Conservation (phyloP, 2,113 vertebrate species). For the Drymodes brunneopygia region DNA sequence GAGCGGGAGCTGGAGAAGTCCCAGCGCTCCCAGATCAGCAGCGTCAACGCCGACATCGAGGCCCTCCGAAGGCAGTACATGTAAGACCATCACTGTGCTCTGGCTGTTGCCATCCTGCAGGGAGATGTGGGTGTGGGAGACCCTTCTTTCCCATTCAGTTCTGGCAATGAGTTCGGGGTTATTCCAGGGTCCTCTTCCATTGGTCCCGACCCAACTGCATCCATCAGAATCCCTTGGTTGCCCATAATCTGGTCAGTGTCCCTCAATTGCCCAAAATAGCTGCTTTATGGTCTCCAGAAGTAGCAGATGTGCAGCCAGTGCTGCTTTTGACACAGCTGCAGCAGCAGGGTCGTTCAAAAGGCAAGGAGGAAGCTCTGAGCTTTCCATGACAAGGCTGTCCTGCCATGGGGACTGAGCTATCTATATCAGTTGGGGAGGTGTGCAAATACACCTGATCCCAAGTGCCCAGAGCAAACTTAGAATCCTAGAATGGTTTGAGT, state of each 20-base stretch:
- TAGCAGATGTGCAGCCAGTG: neutral
- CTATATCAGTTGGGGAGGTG: rapidly evolving
- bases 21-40: conserved; percentile 90
- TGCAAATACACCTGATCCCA: rapidly evolving
- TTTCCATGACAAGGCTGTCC: neutral
- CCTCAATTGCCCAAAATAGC: neutral
- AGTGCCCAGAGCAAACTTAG: neutral
- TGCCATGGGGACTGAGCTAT: rapidly evolving
- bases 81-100: conserved; percentile 51
- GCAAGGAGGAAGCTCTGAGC: neutral
- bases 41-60: conserved; percentile 88
- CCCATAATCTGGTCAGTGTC: too few relatives aligned
- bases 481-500: neutral
- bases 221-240: neutral
- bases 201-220: rapidly evolving
- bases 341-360: rapidly evolving
- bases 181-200: rapidly evolving
- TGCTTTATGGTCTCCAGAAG: neutral
- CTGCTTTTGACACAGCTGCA: neutral
- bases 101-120: rapidly evolving
- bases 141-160: neutral
- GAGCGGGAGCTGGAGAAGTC: conserved; percentile 87
- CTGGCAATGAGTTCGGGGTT: rapidly evolving
- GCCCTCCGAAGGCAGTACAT: conserved; percentile 88
- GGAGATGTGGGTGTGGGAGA: rapidly evolving